Conservation (phyloP, 2,113 vertebrate species). For the Hystrix brachyura region DNA sequence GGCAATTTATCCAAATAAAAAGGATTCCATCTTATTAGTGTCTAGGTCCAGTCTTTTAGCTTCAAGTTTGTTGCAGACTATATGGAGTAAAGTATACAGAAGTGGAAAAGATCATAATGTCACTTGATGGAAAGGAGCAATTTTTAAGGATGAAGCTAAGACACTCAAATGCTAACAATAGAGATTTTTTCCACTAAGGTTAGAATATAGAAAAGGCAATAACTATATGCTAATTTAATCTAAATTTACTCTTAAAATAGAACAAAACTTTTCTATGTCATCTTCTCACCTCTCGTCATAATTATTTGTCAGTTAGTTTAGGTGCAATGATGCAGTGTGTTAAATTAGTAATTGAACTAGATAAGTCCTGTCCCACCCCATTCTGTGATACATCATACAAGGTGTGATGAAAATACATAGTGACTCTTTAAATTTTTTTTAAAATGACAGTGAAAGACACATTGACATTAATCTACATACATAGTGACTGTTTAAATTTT, state of each 20-base stretch:
- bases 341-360: not conserved
- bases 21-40: not conserved
- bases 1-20: slow-evolving; percentile 5
- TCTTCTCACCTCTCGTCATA: not conserved
- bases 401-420: too few relatives aligned
- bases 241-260: not conserved
- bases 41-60: not conserved
- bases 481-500: too few relatives aligned
- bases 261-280: not conserved
- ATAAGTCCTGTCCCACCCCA: not conserved
- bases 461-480: too few relatives aligned
- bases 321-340: not conserved
- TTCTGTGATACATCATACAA: not conserved
- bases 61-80: not conserved
- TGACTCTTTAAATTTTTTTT: too few relatives aligned
- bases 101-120: not conserved
- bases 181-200: not conserved
- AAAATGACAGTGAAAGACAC: too few relatives aligned
- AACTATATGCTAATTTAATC: not conserved
- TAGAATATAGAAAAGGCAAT: not conserved
- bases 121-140: not conserved
- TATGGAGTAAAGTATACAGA: not conserved
- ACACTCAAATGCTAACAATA: not conserved
- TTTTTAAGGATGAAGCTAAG: not conserved
- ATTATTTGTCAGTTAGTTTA: not conserved